Base-by-base conservation (phyloP, 2,888 invertebrate species). In the Sialis lutaria region DNA sequence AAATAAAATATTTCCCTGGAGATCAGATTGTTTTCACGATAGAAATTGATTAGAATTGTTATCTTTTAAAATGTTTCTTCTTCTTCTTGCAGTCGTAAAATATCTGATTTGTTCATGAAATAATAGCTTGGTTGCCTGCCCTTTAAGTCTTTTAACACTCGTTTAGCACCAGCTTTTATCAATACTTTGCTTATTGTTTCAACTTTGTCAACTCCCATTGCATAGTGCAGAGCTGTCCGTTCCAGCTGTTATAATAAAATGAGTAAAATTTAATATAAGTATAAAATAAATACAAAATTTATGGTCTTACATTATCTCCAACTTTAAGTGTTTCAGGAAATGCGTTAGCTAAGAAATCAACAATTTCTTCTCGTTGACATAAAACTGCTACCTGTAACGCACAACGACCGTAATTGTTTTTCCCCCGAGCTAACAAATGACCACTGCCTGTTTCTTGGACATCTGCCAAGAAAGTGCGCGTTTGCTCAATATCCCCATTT, bases 21-120 rank as follows among this genome's bases (percentile, higher is more conserved):
- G 22, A 22, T 22, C 22, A 22, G 22, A 22, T 22, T 22, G 22
- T 22, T 22, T 22, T 22, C 22, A 22, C 2, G 22, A 22, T 22
- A 22, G 22, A 22, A 2, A 22, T 22, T 22, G 22, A 22, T 22
- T 2, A 22, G 22, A 22, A 22, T 22, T 37, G 52, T 12, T 30
- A 31, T 10, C 44, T 32, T 44, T 54, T 60, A 75, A 58, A 75
- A 74, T 30, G 72, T 68, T 55, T 82, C 79, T 58, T 90, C 89
- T 61, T 91, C 89, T 57, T 88, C 85, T 60, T 87, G 86, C 40
- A 91, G 73, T 51, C 82, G 73, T 51, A 83, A 67, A 57, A 92
- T 87, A 54, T 91, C 91, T 0, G 87, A 82, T 63, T 88, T 88
- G 63, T 91, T 89, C 78, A 91, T 86, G 61, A 87, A 91, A 65